Evolutionary conservation across 2,888 invertebrate species (phyloP), one percentile per base, ranked within the genome.

Genomic region (Cataglyphis rosenhaueri): DNA sequence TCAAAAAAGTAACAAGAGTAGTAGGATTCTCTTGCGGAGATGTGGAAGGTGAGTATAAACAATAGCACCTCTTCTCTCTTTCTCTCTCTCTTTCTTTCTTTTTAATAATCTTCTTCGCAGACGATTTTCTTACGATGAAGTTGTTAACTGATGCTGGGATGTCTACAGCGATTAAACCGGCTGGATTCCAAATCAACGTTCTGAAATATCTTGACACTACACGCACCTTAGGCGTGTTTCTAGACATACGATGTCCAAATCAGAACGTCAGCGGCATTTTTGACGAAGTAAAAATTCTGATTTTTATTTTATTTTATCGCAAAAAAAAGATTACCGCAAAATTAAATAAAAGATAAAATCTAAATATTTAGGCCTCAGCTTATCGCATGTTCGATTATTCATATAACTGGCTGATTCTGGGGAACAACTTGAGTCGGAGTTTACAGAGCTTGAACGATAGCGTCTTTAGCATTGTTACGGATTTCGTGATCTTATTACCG

Each of bases 361-460:
- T 64, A n/a, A 8, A 35, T 70, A 59, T 81, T 66, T 57, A 92
- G 92, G 81, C 86, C 10, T 84, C 91, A 4, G 57, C 74, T 9
- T 25, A 82, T 57, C 71, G 86, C 15, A 83, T 91, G 65, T 93
- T 89, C 76, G 91, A 87, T 3, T 88, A 89, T n/a, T 84, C 91
- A n/a, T 90, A 93, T 75, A 84, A 85, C 41, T 93, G 93, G 93
- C 81, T 93, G 18, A 84, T 93, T 25, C 38, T 92, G n/a, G 91
- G 86, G 6, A 84, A 62, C 6, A 81, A 83, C 73, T 81, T 91
- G 18, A 84, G 79, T 10, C 78, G 87, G 1, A 85, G 78, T 44
- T 55, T 84, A 10, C 18, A 38, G 32, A 44, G 85, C 9, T 82
- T 93, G n/a, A 89, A 92, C 57, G 93, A 92, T 5, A 89, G 65